These are phyloP conservation scores for Pseudomyrmex gracilis DNA, from an alignment of 1,140 invertebrate genomes.

Conservation along the genomic window DNA sequence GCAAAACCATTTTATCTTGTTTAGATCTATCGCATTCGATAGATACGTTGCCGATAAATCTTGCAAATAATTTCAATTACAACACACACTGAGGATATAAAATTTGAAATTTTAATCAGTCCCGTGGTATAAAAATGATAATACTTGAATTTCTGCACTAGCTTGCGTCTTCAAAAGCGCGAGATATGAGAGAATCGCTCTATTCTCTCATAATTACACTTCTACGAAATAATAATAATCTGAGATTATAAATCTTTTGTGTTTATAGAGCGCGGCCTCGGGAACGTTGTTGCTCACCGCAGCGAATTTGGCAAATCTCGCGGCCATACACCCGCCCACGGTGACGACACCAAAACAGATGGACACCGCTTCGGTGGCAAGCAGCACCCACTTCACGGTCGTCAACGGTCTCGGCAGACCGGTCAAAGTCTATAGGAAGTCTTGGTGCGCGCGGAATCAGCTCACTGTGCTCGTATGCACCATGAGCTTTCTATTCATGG, in stretches of 20 bases:
- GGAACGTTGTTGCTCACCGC: conserved; percentile 91
- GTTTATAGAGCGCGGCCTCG: conserved; percentile 90
- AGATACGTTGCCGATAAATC: neutral
- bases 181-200: too few species aligned
- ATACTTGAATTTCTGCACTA: neutral
- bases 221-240: too few species aligned
- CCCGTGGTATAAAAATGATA: neutral
- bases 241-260: neutral
- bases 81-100: neutral
- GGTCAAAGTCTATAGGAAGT: conserved; percentile 85
- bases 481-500: conserved; percentile 91
- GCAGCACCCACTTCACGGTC: conserved; percentile 94
- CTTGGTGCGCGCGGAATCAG: conserved; percentile 91
- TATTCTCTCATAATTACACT: too few species aligned
- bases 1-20: neutral
- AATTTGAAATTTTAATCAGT: neutral
- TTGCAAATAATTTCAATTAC: neutral
- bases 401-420: conserved; percentile 91
- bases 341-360: conserved; percentile 82
- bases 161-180: too few species aligned
- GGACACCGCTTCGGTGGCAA: conserved; percentile 91
- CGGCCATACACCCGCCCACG: conserved; percentile 88
- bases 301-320: conserved; percentile 89
- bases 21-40: too few species aligned
- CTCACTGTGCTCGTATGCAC: conserved; percentile 92